A percentile compares a stretch with the other conserved stretches of the same genome.
Conservation (phyloP, 2,113 vertebrate species). For the Ia io region DNA sequence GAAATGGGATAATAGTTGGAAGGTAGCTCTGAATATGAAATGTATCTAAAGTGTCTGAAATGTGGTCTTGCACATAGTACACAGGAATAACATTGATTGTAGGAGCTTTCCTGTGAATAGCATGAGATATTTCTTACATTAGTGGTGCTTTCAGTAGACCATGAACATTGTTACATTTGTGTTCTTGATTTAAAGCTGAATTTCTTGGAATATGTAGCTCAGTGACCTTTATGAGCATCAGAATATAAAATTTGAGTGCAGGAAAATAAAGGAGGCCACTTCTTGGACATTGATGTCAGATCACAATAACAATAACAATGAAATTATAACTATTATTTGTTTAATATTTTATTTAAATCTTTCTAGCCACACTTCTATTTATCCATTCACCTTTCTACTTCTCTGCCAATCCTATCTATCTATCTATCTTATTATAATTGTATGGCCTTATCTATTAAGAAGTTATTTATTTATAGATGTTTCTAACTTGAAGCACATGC, state of each 20-base stretch:
- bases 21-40: background rate
- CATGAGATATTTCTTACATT: background rate
- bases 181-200: conserved; percentile 4
- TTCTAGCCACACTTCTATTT: background rate
- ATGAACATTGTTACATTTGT: background rate
- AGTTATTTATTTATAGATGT: background rate
- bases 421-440: no score
- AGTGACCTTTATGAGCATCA: background rate
- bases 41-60: background rate
- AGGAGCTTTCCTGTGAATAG: background rate
- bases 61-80: background rate
- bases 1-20: background rate
- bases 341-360: background rate
- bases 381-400: background rate
- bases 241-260: background rate
- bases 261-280: background rate
- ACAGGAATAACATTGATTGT: background rate
- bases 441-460: background rate
- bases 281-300: background rate
- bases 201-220: background rate
- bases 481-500: background rate
- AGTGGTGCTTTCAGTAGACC: background rate
- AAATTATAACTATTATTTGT: background rate
- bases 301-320: background rate
- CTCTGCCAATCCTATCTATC: no score